phyloP scores from a whole-genome alignment of 2,888 invertebrate species.

The Petrophora chlorosata region DNA sequence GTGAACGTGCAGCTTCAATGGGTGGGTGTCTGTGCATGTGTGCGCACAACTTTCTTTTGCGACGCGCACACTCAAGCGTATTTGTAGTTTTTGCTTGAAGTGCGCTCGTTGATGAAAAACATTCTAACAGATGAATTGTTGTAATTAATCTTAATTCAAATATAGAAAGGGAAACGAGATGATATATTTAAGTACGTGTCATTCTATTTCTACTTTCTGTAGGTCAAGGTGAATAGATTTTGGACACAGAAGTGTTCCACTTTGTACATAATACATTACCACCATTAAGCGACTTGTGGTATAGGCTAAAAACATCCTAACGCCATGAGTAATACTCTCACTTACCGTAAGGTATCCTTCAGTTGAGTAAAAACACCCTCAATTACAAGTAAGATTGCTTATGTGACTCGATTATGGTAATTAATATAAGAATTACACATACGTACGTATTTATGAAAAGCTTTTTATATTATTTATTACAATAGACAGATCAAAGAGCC shows the following conservation, averaged over 20 bases:
- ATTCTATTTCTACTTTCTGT: constrained; percentile 2
- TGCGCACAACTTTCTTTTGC: constrained; percentile 52
- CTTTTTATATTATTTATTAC: too few relatives aligned
- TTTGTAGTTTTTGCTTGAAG: constrained; percentile 25
- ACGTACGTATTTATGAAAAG: too few relatives aligned
- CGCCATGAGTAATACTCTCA: too few relatives aligned
- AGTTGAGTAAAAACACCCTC: too few relatives aligned
- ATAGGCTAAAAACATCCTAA: too few relatives aligned
- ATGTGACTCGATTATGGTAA: too few relatives aligned
- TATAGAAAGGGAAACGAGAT: constrained; percentile 20
- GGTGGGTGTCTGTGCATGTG: constrained; percentile 35
- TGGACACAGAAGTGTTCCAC: constrained; percentile 8
- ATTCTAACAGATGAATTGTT: constrained; percentile 12
- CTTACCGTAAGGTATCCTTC: too few relatives aligned
- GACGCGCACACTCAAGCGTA: constrained; percentile 30
- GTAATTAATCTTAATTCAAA: constrained; percentile 23
- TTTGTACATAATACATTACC: not conserved
- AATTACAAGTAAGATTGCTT: too few relatives aligned
- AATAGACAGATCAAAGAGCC: too few relatives aligned
- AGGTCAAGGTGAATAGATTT: constrained; percentile 23
- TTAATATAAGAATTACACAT: too few relatives aligned
- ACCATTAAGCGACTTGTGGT: too few relatives aligned
- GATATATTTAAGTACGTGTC: constrained; percentile 14
- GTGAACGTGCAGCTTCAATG: constrained; percentile 11
- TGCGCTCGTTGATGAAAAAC: constrained; percentile 21